These are phyloP conservation scores for Nematopogon swammerdamellus DNA, from an alignment of 2,888 invertebrate genomes.

Conservation along the genomic window DNA sequence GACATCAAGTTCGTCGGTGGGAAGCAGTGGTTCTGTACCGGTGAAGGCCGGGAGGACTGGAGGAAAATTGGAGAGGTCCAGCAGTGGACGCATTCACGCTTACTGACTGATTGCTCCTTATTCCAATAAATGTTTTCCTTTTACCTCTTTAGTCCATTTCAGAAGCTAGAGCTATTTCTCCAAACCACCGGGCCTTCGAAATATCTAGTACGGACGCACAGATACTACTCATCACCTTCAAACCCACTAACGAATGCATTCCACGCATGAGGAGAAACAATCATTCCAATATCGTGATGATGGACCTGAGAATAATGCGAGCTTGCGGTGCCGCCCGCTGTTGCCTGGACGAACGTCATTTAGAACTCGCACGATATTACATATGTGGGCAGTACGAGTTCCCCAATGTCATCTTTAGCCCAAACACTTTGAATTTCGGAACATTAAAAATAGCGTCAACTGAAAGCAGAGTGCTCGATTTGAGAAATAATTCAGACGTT, in stretches of 20 bases:
- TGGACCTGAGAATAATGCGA: conserved; percentile 36
- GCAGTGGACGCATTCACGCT: too few species aligned
- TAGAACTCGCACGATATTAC: conserved; percentile 49
- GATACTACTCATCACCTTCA: conserved; percentile 29
- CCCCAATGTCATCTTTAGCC: conserved; percentile 39
- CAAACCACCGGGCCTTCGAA: conserved; percentile 38
- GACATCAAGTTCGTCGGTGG: too few species aligned
- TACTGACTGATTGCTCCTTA: too few species aligned
- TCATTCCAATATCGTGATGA: conserved; percentile 27
- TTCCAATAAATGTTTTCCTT: too few species aligned
- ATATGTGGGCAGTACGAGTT: conserved; percentile 55
- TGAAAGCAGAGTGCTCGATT: conserved; percentile 29
- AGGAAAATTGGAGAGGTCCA: too few species aligned
- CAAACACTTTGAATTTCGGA: conserved; percentile 41
- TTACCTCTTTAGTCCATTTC: conserved; percentile 44
- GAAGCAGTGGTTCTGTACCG: too few species aligned
- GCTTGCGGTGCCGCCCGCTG: conserved; percentile 28
- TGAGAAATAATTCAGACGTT: conserved; percentile 39
- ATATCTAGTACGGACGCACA: conserved; percentile 21
- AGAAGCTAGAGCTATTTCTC: conserved; percentile 39
- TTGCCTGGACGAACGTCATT: conserved; percentile 33
- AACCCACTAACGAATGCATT: conserved; percentile 37
- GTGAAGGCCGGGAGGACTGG: too few species aligned
- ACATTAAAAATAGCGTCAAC: conserved; percentile 32
- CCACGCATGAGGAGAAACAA: conserved; percentile 26